Percentiles rank a stretch among this genome's conserved stretches.
Evolutionary conservation across 2,113 vertebrate species (phyloP).

Genomic region (Neopipo cinnamomea): DNA sequence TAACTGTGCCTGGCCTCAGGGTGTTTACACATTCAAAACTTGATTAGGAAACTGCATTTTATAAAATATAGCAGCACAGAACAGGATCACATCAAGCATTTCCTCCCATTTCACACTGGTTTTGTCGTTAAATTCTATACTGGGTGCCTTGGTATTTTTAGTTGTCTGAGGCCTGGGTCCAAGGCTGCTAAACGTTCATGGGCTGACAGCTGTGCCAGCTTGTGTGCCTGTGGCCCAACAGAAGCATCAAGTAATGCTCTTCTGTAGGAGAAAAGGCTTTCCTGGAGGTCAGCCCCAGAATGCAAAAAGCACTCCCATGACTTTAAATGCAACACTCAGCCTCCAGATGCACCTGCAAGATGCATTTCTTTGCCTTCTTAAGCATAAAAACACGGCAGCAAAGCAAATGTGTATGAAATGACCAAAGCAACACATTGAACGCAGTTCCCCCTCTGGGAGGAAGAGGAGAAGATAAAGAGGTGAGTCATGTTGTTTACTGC

Average conservation of each 20-base stretch:
- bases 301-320: background rate
- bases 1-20: background rate
- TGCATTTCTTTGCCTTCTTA: background rate
- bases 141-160: background rate
- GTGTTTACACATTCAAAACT: background rate
- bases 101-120: background rate
- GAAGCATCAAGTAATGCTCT: background rate
- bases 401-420: background rate
- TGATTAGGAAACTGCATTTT: background rate
- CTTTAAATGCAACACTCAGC: background rate
- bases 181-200: background rate
- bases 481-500: conserved; percentile 55
- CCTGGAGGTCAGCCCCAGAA: background rate
- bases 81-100: background rate
- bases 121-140: background rate
- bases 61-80: background rate
- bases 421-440: background rate
- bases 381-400: background rate
- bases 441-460: background rate
- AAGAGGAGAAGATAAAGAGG: conserved; percentile 48
- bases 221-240: background rate
- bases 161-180: background rate
- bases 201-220: background rate
- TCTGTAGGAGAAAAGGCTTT: background rate
- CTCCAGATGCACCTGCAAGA: background rate